A percentile compares a stretch with the other conserved stretches of the same genome.
These are phyloP conservation scores for Phenganax marumi DNA, from an alignment of 92 coral and sea anemone species.

Conservation along the genomic window DNA sequence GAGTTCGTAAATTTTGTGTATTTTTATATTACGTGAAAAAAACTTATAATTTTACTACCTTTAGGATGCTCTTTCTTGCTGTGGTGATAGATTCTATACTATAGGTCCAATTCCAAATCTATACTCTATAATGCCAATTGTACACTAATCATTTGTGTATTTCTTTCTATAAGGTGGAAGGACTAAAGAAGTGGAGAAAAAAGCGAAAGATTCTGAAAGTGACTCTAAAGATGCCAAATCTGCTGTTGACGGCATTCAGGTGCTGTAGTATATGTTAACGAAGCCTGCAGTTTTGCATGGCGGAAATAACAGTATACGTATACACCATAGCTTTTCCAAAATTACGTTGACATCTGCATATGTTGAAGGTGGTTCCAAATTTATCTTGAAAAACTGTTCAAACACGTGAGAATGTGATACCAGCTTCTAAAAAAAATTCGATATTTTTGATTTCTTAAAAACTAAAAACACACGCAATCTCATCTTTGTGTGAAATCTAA, in stretches of 20 bases:
- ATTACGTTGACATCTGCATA: slow-evolving; percentile 68
- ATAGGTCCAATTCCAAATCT: too few relatives aligned
- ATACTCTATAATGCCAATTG: not conserved
- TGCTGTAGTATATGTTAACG: not conserved
- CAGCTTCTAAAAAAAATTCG: slow-evolving; percentile 51
- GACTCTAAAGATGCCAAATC: slow-evolving; percentile 64
- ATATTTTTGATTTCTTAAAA: not conserved
- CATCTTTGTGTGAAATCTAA: too few relatives aligned
- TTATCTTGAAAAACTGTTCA: slow-evolving; percentile 70
- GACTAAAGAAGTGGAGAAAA: slow-evolving; percentile 50
- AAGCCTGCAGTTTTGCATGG: too few relatives aligned
- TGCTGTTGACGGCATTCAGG: slow-evolving; percentile 69
- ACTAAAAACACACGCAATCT: not conserved
- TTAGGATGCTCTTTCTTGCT: too few relatives aligned
- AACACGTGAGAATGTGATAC: slow-evolving; percentile 80
- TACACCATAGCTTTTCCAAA: slow-evolving; percentile 68
- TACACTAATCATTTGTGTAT: too few relatives aligned
- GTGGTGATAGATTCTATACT: too few relatives aligned
- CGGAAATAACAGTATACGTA: too few relatives aligned
- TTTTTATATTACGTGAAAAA: too few relatives aligned
- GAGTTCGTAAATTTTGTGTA: too few relatives aligned
- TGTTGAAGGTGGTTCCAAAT: slow-evolving; percentile 70
- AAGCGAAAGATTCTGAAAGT: slow-evolving; percentile 63
- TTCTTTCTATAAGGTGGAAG: slow-evolving; percentile 46
- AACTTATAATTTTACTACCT: too few relatives aligned